phyloP scores from a whole-genome alignment of 2,888 invertebrate species.

The Drosophila acutilabella region DNA sequence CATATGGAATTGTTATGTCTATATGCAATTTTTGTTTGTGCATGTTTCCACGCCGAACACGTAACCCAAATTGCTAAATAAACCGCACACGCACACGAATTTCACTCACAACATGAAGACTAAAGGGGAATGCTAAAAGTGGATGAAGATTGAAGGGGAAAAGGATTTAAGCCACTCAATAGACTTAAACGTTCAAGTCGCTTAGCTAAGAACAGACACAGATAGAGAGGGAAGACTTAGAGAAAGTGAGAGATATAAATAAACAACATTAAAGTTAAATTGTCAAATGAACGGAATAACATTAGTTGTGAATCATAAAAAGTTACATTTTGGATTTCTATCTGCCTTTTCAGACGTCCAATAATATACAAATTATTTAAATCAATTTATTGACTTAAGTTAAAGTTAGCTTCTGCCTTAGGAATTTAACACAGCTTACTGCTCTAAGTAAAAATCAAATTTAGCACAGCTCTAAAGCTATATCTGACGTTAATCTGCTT shows the following conservation, averaged over 20 bases:
- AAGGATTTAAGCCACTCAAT: conserved; percentile 52
- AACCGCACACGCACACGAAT: conserved; percentile 61
- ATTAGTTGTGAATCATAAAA: no score
- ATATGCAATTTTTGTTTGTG: conserved; percentile 55
- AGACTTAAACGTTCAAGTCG: conserved; percentile 65
- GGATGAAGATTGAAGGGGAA: background rate
- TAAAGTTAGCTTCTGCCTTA: no score
- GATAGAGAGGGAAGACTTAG: background rate
- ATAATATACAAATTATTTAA: no score
- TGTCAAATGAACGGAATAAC: no score
- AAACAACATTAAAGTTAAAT: no score
- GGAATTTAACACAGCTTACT: no score
- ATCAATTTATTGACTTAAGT: no score
- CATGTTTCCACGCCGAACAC: conserved; percentile 69
- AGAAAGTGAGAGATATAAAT: no score
- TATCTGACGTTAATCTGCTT: background rate
- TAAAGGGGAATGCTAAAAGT: background rate
- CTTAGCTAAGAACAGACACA: conserved; percentile 26
- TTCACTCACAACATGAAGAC: background rate
- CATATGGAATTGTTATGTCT: conserved; percentile 60
- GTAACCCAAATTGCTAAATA: conserved; percentile 78
- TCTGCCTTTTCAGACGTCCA: no score
- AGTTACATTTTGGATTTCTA: no score
- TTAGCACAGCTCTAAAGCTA: no score
- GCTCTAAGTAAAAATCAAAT: no score